Evolutionary conservation across 2,888 invertebrate species (phyloP).

Genomic region (Gerris lacustris): DNA sequence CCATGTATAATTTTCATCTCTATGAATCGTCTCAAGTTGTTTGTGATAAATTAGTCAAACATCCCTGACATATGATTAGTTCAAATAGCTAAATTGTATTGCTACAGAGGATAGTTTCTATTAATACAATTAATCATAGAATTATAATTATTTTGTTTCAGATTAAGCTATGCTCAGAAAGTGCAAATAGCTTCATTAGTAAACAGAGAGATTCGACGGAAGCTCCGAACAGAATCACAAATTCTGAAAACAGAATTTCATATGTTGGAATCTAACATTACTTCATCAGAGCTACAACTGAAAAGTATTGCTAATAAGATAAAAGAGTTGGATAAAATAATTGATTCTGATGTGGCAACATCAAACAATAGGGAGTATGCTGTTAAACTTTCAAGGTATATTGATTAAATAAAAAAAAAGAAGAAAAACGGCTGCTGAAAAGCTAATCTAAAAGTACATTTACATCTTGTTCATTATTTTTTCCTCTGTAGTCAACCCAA

Average conservation of each 20-base stretch:
- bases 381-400: neutral
- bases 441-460: no score
- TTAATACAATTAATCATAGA: no score
- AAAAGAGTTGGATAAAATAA: neutral
- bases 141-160: neutral
- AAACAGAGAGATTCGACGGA: neutral
- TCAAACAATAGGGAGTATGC: neutral
- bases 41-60: no score
- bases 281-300: neutral
- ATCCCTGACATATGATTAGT: no score
- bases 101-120: no score
- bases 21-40: no score
- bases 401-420: neutral
- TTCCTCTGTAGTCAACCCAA: no score
- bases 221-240: neutral
- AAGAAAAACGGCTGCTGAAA: no score
- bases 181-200: neutral
- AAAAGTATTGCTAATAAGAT: neutral
- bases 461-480: no score
- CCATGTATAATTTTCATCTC: no score
- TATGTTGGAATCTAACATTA: neutral
- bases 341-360: neutral
- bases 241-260: neutral
- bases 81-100: no score
- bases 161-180: neutral